These are phyloP conservation scores for Thera britannica DNA, from an alignment of 2,888 invertebrate species.

Conservation along the genomic window DNA sequence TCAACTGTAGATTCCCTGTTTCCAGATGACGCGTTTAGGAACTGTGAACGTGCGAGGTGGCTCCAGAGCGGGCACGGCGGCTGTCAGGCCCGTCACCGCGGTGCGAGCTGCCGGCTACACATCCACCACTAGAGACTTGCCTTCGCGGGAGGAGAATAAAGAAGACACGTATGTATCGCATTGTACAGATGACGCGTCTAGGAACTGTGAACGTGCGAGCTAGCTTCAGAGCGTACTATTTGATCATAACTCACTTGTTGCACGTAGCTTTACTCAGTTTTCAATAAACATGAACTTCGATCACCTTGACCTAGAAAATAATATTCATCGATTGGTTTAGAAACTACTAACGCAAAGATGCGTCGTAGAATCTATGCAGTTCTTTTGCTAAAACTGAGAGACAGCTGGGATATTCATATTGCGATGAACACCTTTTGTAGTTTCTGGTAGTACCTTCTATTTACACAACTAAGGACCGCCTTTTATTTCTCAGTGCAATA, in stretches of 20 bases:
- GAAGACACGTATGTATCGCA: conserved; percentile 87
- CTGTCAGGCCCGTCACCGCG: conserved; percentile 96
- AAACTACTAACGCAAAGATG: not conserved
- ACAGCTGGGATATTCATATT: not conserved
- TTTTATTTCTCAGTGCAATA: not conserved
- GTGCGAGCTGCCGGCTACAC: conserved; percentile 98
- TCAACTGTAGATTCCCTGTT: too few relatives aligned
- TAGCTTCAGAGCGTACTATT: too few relatives aligned
- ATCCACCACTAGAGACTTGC: conserved; percentile 93
- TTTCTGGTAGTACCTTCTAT: not conserved
- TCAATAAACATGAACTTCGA: not conserved
- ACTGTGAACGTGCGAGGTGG: conserved; percentile 69
- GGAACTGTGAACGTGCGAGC: too few relatives aligned
- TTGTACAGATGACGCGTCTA: not conserved
- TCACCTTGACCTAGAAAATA: conserved; percentile 1
- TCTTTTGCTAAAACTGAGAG: not conserved
- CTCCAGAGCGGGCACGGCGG: conserved; percentile 71
- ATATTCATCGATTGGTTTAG: conserved; percentile 8
- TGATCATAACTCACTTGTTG: too few relatives aligned
- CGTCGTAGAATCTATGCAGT: not conserved
- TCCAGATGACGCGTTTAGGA: conserved; percentile 70
- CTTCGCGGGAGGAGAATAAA: conserved; percentile 88
- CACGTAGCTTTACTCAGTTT: not conserved
- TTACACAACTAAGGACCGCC: too few relatives aligned
- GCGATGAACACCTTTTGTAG: conserved; percentile 6